These are phyloP conservation scores for Periophthalmus magnuspinnatus DNA, from an alignment of 2,797 vertebrate species.

Conservation along the genomic window DNA sequence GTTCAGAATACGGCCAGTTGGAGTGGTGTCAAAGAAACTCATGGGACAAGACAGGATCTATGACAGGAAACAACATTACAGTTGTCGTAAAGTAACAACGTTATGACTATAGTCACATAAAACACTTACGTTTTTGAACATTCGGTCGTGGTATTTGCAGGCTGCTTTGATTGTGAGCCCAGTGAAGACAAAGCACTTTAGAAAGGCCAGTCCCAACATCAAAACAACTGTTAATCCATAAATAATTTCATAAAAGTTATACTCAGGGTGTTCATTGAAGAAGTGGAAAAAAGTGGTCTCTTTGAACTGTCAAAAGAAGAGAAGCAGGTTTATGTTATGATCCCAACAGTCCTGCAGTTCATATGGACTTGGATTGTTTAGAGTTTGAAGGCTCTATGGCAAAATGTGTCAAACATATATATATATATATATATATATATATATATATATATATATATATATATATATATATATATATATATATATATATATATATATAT, in stretches of 20 bases:
- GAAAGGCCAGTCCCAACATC: slow-evolving; percentile 52
- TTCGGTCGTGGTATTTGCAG: slow-evolving; percentile 72
- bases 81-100: too few relatives aligned
- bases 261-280: slow-evolving; percentile 63
- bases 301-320: background rate
- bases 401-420: too few relatives aligned
- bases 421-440: too few relatives aligned
- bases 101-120: background rate
- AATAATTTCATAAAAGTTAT: slow-evolving; percentile 72
- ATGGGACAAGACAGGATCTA: slow-evolving; percentile 80
- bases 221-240: slow-evolving; percentile 59
- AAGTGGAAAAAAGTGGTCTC: background rate
- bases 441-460: too few relatives aligned
- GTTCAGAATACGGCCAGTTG: too few relatives aligned
- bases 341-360: background rate
- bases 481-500: too few relatives aligned
- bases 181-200: slow-evolving; percentile 75
- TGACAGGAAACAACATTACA: background rate
- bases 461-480: too few relatives aligned
- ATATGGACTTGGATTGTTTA: too few relatives aligned
- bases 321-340: background rate
- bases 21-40: slow-evolving; percentile 85
- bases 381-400: too few relatives aligned
- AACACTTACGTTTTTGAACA: slow-evolving; percentile 76
- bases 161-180: slow-evolving; percentile 72